Conservation (phyloP, 2,888 invertebrate species). For the Steromphala cineraria region DNA sequence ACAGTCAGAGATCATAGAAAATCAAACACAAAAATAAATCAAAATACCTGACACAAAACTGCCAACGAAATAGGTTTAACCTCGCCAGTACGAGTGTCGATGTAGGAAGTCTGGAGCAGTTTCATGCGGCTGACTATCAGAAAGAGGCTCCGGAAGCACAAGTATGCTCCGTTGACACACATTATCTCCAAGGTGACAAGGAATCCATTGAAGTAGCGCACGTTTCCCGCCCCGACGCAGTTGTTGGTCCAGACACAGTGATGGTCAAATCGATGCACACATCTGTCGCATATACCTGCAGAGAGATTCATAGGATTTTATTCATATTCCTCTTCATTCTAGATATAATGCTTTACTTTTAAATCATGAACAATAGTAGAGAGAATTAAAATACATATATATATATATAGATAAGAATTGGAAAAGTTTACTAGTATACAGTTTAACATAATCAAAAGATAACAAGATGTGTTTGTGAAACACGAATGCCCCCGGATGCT, state of each 20-base stretch:
- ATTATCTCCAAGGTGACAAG: conserved; percentile 64
- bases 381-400: too few relatives aligned
- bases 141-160: conserved; percentile 55
- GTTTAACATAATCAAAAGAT: too few relatives aligned
- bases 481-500: too few relatives aligned
- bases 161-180: conserved; percentile 65
- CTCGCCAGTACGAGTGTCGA: conserved; percentile 54
- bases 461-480: too few relatives aligned
- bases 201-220: conserved; percentile 69
- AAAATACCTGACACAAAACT: conserved; percentile 66
- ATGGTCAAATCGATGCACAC: conserved; percentile 73
- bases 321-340: too few relatives aligned
- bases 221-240: conserved; percentile 72
- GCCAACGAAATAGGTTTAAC: conserved; percentile 58
- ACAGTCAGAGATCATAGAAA: too few relatives aligned
- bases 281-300: conserved; percentile 69
- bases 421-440: too few relatives aligned
- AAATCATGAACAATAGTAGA: too few relatives aligned
- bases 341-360: too few relatives aligned
- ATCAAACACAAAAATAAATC: too few relatives aligned
- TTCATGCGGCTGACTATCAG: conserved; percentile 51
- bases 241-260: conserved; percentile 75
- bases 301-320: not conserved
- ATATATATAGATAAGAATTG: too few relatives aligned
- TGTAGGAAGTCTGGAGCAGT: conserved; percentile 59